Conservation (phyloP, 1,140 invertebrate genomes). For the Atopsyche davidsoni region DNA sequence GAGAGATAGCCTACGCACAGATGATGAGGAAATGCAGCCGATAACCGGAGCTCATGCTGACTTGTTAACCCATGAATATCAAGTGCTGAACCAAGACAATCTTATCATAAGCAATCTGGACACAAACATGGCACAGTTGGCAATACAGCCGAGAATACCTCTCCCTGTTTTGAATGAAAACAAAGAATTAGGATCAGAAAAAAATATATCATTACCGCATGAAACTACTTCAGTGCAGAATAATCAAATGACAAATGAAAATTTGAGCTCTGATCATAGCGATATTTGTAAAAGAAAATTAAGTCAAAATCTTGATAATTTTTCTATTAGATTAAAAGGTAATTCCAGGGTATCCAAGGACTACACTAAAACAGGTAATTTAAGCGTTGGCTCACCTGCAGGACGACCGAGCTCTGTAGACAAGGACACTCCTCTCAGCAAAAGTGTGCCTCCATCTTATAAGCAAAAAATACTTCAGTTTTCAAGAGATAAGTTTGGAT, state of each 20-base stretch:
- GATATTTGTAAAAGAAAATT: slow-evolving; percentile 39
- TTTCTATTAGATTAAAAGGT: slow-evolving; percentile 48
- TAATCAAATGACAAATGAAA: slow-evolving; percentile 25
- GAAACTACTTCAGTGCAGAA: slow-evolving; percentile 3
- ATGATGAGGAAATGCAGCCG: slow-evolving; percentile 49
- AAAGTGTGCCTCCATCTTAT: slow-evolving; percentile 47
- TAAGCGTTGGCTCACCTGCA: slow-evolving; percentile 34
- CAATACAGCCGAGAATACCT: slow-evolving; percentile 28
- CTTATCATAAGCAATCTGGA: slow-evolving; percentile 54
- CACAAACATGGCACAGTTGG: slow-evolving; percentile 48
- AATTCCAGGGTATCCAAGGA: slow-evolving; percentile 34
- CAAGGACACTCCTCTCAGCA: slow-evolving; percentile 40
- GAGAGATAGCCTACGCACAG: slow-evolving; percentile 53
- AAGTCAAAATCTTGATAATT: slow-evolving; percentile 43
- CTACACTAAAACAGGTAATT: slow-evolving; percentile 30
- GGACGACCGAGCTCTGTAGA: slow-evolving; percentile 17
- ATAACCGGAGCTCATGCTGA: slow-evolving; percentile 45
- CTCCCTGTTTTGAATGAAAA: slow-evolving; percentile 20
- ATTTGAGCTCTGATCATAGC: slow-evolving; percentile 29
- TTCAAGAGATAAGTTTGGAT: slow-evolving; percentile 44
- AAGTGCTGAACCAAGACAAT: slow-evolving; percentile 49
- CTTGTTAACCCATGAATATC: slow-evolving; percentile 44
- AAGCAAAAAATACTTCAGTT: slow-evolving; percentile 47
- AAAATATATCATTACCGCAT: slow-evolving; percentile 1
- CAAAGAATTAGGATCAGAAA: slow-evolving; percentile 7